Base-by-base conservation (phyloP, 2,797 vertebrate species). In the Dendrocincla tyrannina region DNA sequence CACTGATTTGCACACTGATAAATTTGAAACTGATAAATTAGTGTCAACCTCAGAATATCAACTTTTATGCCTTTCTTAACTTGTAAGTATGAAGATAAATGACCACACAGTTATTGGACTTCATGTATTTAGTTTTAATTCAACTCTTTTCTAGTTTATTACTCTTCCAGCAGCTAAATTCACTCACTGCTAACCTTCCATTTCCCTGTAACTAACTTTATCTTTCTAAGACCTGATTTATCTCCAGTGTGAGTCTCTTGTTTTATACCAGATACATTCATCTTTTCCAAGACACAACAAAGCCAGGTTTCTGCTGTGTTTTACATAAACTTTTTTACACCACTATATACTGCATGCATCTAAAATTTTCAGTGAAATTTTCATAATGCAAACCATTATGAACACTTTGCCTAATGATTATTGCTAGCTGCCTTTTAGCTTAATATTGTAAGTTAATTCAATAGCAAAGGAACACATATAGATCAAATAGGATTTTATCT, bases 191-290 rank as follows among this genome's bases (percentile, higher is more conserved):
- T 91, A 83, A 50, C 39, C 42, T 88, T 91, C 32, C 8, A 35
- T 69, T 85, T 73, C 55, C 52, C 32, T 69, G 22, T 55, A 73
- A 79, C 78, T 79, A 78, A 52, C 30, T 83, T 62, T 59, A 37
- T 84, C 69, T 88, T 78, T 80, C 53, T 58, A 85, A 62, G n/a
- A n/a, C 24, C 69, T 79, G 47, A 85, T 93, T 91, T 96, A 66
- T 88, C 39, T 76, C 9, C 22, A 37, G 2, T 30, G 18, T 42
- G 18, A 62, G 37, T 49, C 12, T 49, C 35, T 44, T 85, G 55
- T 72, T 84, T 95, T 66, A 68, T 79, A 33, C 5, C 28, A 50
- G 12, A 13, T 62, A 20, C 64, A 73, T 85, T 75, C 3, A 58
- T 89, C 42, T 85, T 88, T 82, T 66, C 42, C n/a, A 83, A 79